A percentile compares a stretch with the other conserved stretches of the same genome.
Conservation (phyloP, 2,113 vertebrate genomes). For the Epinephelus fuscoguttatus region DNA sequence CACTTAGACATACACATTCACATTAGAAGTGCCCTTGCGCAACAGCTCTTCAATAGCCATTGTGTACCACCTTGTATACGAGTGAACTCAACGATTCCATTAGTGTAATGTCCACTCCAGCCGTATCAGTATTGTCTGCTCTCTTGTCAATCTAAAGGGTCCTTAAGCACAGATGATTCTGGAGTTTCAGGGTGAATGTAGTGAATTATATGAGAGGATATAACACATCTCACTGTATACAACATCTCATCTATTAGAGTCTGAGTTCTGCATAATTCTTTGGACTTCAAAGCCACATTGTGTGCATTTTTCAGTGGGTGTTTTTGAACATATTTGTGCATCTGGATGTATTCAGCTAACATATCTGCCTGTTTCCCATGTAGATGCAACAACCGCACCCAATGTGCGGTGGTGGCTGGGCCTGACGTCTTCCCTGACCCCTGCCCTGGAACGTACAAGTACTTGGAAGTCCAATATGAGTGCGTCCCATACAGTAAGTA, state of each 20-base stretch:
- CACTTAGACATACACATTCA: not conserved
- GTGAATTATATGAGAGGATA: constrained; percentile 6
- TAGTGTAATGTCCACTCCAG: constrained; percentile 50
- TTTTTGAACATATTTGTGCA: not conserved
- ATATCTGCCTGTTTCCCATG: constrained; percentile 11
- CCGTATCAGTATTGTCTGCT: constrained; percentile 33
- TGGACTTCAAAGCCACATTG: not conserved
- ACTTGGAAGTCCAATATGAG: constrained; percentile 92
- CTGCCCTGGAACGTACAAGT: constrained; percentile 98
- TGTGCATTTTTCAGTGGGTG: not conserved
- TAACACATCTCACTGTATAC: constrained; percentile 19
- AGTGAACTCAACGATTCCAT: constrained; percentile 49
- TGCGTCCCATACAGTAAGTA: constrained; percentile 86
- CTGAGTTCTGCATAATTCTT: not conserved
- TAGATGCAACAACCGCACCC: constrained; percentile 88
- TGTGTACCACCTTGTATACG: constrained; percentile 35
- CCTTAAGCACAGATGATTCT: constrained; percentile 43
- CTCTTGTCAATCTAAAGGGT: constrained; percentile 49
- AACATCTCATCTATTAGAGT: constrained; percentile 6
- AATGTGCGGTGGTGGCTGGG: constrained; percentile 95
- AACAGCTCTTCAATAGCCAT: constrained; percentile 37
- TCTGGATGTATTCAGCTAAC: not conserved
- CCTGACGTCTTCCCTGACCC: constrained; percentile 98
- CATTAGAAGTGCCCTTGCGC: constrained; percentile 43
- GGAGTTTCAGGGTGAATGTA: constrained; percentile 36